Conservation (phyloP, 2,888 invertebrate species). For the Thecocarcelia acutangulata region DNA sequence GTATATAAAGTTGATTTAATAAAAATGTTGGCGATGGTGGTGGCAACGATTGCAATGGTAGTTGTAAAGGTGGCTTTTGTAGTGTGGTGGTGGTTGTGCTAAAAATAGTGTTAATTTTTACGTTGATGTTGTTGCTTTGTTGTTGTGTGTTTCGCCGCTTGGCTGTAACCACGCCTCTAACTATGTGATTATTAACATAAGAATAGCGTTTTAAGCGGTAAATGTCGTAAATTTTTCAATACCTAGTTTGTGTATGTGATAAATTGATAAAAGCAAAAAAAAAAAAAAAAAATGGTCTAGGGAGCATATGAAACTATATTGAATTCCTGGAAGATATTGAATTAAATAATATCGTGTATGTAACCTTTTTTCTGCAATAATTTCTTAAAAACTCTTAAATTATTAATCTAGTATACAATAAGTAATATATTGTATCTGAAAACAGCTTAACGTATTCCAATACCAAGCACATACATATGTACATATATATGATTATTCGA, state of each 20-base stretch:
- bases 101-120: conserved; percentile 41
- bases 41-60: conserved; percentile 7
- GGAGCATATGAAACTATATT: no score
- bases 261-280: conserved; percentile 8
- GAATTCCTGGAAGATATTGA: no score
- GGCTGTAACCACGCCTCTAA: conserved; percentile 46
- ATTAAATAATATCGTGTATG: no score
- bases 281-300: no score
- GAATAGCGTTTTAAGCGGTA: conserved; percentile 31
- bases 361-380: no score
- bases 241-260: background rate
- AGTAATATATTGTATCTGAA: no score
- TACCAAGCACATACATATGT: no score
- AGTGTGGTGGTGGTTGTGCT: conserved; percentile 9
- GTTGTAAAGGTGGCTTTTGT: background rate
- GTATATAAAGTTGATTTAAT: conserved; percentile 1
- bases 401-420: no score
- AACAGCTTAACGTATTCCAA: no score
- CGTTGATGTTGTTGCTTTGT: conserved; percentile 11
- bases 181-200: conserved; percentile 35
- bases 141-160: background rate
- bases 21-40: conserved; percentile 26
- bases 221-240: background rate
- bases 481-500: no score
- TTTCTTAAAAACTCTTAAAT: no score